Evolutionary conservation across 2,888 invertebrate genomes (phyloP).

Genomic region (Tetropium fuscum): DNA sequence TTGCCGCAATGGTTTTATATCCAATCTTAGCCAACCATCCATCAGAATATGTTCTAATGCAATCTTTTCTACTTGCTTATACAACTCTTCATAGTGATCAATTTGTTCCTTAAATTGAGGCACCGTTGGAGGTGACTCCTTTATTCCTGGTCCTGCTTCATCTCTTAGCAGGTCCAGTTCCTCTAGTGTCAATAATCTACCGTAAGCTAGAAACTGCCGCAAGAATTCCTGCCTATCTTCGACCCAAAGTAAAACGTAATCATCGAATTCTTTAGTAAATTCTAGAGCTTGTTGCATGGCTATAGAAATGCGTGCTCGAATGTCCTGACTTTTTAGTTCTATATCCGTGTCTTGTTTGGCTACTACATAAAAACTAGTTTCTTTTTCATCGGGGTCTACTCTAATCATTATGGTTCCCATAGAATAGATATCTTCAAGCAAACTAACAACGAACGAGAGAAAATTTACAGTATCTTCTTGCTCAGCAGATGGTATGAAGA

Average conservation of each 20-base stretch:
- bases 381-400: conserved; percentile 67
- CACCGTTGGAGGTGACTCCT: conserved; percentile 74
- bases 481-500: conserved; percentile 81
- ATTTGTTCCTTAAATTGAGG: conserved; percentile 85
- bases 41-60: conserved; percentile 74
- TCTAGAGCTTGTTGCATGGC: conserved; percentile 63
- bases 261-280: conserved; percentile 69
- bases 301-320: conserved; percentile 62
- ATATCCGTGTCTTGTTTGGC: conserved; percentile 74
- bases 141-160: conserved; percentile 49
- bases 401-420: conserved; percentile 80
- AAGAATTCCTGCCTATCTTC: conserved; percentile 83
- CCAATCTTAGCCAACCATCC: conserved; percentile 83
- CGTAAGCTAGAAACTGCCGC: conserved; percentile 81
- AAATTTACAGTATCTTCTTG: conserved; percentile 75
- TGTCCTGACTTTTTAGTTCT: conserved; percentile 40
- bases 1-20: conserved; percentile 84
- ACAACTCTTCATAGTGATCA: conserved; percentile 83
- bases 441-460: conserved; percentile 73
- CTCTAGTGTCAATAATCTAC: conserved; percentile 77
- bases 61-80: conserved; percentile 79
- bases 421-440: conserved; percentile 82
- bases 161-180: conserved; percentile 73
- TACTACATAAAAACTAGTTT: conserved; percentile 61
- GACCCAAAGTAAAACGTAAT: conserved; percentile 84